Evolutionary conservation across 1,140 invertebrate genomes (phyloP).

Genomic region (Monomorium pharaonis): DNA sequence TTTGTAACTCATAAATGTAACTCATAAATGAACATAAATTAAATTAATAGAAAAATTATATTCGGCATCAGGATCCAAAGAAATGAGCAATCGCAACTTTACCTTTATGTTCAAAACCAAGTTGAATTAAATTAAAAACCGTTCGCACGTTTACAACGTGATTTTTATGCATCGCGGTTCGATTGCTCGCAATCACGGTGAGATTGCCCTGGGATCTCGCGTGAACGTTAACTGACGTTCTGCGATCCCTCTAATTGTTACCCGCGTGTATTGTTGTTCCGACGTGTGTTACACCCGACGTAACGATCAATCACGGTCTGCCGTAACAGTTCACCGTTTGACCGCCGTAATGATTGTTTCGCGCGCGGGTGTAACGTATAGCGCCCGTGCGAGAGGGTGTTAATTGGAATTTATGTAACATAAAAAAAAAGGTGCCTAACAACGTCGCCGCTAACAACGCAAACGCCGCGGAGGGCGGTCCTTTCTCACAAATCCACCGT

Average conservation of each 20-base stretch:
- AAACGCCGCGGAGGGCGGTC: slow-evolving; percentile 20
- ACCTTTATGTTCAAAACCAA: too few relatives aligned
- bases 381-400: background rate
- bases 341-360: slow-evolving; percentile 1
- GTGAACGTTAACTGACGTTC: background rate
- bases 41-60: too few relatives aligned
- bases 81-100: too few relatives aligned
- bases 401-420: slow-evolving; percentile 49
- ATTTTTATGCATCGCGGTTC: background rate
- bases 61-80: too few relatives aligned
- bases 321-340: slow-evolving; percentile 2
- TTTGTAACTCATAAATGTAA: too few relatives aligned
- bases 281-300: background rate
- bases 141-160: too few relatives aligned
- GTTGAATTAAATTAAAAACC: too few relatives aligned
- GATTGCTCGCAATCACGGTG: background rate
- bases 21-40: too few relatives aligned
- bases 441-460: slow-evolving; percentile 17
- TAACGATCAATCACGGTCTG: slow-evolving; percentile 3
- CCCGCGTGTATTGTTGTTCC: background rate
- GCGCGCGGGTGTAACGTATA: background rate
- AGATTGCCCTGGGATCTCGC: background rate
- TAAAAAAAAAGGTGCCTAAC: slow-evolving; percentile 13
- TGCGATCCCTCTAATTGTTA: background rate
- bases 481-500: slow-evolving; percentile 26